A percentile compares a stretch with the other conserved stretches of the same genome.
phyloP scores from a whole-genome alignment of 2,113 vertebrate species.

The Esox niger region DNA sequence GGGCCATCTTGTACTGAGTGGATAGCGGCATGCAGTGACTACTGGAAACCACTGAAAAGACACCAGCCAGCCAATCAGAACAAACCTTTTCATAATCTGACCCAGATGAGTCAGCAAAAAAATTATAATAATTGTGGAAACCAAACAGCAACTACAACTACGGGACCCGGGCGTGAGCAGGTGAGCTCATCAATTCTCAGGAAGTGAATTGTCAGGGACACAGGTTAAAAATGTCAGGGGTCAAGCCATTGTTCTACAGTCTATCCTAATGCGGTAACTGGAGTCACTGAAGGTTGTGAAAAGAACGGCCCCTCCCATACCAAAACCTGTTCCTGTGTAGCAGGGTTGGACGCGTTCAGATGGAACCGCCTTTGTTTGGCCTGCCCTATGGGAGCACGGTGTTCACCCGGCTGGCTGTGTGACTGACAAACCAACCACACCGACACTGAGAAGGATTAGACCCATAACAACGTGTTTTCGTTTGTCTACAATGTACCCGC shows the following conservation, averaged over 20 bases:
- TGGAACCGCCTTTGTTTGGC: conserved; percentile 50
- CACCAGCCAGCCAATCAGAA: background rate
- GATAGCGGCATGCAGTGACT: conserved; percentile 1
- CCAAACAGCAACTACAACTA: background rate
- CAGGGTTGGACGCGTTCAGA: conserved; percentile 32
- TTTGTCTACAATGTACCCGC: too few species aligned
- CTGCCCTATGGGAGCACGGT: conserved; percentile 17
- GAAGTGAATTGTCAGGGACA: background rate
- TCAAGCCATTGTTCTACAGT: conserved; percentile 22
- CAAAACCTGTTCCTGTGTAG: conserved; percentile 60
- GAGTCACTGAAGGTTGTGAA: conserved; percentile 44
- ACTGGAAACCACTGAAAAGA: background rate
- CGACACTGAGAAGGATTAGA: too few species aligned
- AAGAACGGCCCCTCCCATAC: conserved; percentile 36
- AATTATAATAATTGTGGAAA: background rate
- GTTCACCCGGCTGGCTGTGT: conserved; percentile 3
- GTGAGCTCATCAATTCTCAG: background rate
- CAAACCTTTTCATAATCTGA: background rate
- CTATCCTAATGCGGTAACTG: conserved; percentile 42
- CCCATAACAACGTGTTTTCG: too few species aligned
- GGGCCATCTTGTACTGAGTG: background rate
- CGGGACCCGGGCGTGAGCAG: background rate
- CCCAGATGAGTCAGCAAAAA: background rate
- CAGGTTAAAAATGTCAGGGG: background rate
- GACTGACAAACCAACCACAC: too few species aligned